Percentiles rank a stretch among this genome's conserved stretches.
Conservation (phyloP, 2,113 vertebrate species). For the Neolamprologus kungweensis region DNA sequence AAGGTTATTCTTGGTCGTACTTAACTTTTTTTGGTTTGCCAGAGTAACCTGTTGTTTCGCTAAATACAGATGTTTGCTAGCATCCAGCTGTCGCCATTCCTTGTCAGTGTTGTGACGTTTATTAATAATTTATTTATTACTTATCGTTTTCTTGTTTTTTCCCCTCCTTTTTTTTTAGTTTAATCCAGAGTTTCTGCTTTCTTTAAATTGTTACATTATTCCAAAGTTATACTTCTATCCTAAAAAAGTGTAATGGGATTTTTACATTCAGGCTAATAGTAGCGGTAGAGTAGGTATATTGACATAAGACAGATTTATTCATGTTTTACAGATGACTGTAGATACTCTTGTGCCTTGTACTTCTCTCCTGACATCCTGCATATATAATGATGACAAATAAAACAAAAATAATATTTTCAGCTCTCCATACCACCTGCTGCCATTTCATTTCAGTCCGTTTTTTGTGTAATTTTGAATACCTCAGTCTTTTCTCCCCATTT, state of each 20-base stretch:
- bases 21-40: neutral
- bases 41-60: neutral
- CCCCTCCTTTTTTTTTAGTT: rapidly evolving
- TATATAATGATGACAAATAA: neutral
- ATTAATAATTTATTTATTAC: neutral
- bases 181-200: neutral
- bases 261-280: neutral
- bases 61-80: neutral
- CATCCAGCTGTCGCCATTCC: neutral
- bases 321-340: neutral
- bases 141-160: neutral
- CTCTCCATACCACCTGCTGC: neutral
- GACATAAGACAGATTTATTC: neutral
- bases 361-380: neutral
- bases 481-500: neutral
- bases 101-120: neutral
- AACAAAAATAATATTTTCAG: neutral
- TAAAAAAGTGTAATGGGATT: neutral
- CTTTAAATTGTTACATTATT: neutral
- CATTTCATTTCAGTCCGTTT: neutral
- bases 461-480: neutral
- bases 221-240: neutral
- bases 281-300: neutral
- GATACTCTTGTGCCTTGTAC: neutral
- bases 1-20: neutral